Conservation (phyloP, 2,888 invertebrate genomes). For the Chironomus tentans region DNA sequence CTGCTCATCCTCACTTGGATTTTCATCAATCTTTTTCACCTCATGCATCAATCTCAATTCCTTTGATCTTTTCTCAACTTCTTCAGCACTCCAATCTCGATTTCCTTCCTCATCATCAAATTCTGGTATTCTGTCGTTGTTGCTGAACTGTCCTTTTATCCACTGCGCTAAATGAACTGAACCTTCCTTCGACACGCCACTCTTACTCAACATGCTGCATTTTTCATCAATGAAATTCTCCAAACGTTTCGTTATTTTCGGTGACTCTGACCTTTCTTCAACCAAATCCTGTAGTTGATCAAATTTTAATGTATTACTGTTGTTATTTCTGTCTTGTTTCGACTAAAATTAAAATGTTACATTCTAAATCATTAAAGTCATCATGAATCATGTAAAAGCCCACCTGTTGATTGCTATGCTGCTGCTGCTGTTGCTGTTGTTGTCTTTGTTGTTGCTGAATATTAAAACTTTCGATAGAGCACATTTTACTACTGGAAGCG, state of each 20-base stretch:
- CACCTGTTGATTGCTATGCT: not conserved
- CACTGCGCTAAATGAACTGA: conserved; percentile 67
- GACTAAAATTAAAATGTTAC: not conserved
- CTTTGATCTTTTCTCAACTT: conserved; percentile 58
- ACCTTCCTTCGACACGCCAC: conserved; percentile 56
- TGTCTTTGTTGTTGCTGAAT: conserved; percentile 32
- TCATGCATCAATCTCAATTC: conserved; percentile 54
- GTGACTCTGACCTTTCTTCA: not conserved
- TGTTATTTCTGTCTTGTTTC: not conserved
- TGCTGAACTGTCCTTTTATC: conserved; percentile 68
- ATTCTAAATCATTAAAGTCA: not conserved
- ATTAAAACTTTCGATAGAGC: conserved; percentile 41
- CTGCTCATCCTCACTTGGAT: conserved; percentile 46
- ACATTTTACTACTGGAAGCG: conserved; percentile 37
- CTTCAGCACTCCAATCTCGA: conserved; percentile 60
- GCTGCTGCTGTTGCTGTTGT: conserved; percentile 44
- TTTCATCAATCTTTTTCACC: conserved; percentile 45
- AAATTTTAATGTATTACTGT: not conserved
- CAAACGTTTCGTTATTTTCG: conserved; percentile 41
- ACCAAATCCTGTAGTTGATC: not conserved
- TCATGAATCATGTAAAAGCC: not conserved
- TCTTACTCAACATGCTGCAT: conserved; percentile 53
- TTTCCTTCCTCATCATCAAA: conserved; percentile 37
- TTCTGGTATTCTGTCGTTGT: conserved; percentile 36
- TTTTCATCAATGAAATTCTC: conserved; percentile 55